phyloP scores from a whole-genome alignment of 2,113 vertebrate species.

The Poeciliopsis retropinna region DNA sequence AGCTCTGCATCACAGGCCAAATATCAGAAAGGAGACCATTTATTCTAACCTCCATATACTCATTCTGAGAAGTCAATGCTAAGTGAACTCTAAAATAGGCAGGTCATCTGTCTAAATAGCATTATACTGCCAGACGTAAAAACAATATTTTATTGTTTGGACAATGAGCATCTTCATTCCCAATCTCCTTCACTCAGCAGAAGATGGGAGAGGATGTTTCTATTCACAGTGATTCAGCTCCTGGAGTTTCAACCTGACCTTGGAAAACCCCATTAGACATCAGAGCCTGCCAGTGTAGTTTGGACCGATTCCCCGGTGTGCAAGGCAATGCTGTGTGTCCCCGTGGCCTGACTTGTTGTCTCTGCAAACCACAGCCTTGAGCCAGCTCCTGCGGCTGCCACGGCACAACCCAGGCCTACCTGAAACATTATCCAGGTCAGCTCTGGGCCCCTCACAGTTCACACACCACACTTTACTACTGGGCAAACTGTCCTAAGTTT shows the following conservation, averaged over 20 bases:
- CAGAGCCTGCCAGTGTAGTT: constrained; percentile 56
- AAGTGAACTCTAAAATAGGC: constrained; percentile 20
- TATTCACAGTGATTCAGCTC: constrained; percentile 35
- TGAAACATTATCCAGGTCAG: constrained; percentile 79
- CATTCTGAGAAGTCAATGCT: constrained; percentile 24
- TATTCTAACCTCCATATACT: constrained; percentile 14
- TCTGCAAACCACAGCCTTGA: constrained; percentile 69
- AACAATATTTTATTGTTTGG: constrained; percentile 59
- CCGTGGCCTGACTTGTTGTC: constrained; percentile 60
- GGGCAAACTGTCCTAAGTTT: constrained; percentile 75
- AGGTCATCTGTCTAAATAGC: constrained; percentile 21
- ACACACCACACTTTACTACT: constrained; percentile 76
- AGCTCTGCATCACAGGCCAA: constrained; percentile 1
- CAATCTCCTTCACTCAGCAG: constrained; percentile 38
- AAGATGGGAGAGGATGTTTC: constrained; percentile 56
- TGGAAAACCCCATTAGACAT: constrained; percentile 71
- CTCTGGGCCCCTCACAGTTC: constrained; percentile 63
- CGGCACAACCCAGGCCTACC: constrained; percentile 57
- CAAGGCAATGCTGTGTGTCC: constrained; percentile 53
- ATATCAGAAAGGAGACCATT: constrained; percentile 17
- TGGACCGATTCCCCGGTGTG: constrained; percentile 59
- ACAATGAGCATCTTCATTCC: constrained; percentile 59
- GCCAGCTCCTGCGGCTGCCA: constrained; percentile 57
- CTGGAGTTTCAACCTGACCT: constrained; percentile 57
- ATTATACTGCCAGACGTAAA: constrained; percentile 34